Evolutionary conservation across 2,113 vertebrate species (phyloP), one percentile per base, ranked within the genome.

Genomic region (Scortum barcoo): DNA sequence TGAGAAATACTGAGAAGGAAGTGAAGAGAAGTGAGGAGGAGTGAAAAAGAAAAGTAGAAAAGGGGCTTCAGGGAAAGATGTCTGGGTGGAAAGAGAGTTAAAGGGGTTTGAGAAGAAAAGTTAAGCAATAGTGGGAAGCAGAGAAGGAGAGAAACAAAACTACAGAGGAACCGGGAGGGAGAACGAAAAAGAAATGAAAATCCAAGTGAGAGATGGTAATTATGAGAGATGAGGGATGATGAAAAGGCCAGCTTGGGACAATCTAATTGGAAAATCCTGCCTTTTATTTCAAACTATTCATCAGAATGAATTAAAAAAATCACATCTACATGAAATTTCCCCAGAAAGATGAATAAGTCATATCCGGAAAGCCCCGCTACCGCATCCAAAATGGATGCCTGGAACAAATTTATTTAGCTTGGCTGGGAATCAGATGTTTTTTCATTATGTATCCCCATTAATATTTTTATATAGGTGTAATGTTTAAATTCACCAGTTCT

Each of bases 261-360:
- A 83, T 88, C 83, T 77, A 79, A 89, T 84, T 78, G 81, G 63
- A 83, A 81, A 85, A 83, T 65, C 54, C 42, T 36, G 51, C 65
- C 38, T 73, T 75, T 75, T 86, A 58, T 82, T 65, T 81, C 65
- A 72, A 72, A 71, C 75, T 71, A 74, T 84, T 82, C 76, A 89
- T 80, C 76, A 85, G 69, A 66, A 83, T 80, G 36, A 74, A 72
- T 73, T 72, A 6, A 48, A 70, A 42, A 72, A 72, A 66, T 22
- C 46, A 61, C 50, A 84, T 88, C 60, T 53, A 69, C 58, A 76
- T 75, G 44, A 42, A 69, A 60, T 57, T 26, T 71, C 46, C 33
- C 24, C 33, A 9, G 58, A 73, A 73, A 38, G 12, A 78, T 78
- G 68, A 87, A 80, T 72, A 87, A 74, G 62, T 83, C 63, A 68